Evolutionary conservation across 2,113 vertebrate genomes (phyloP).

Genomic region (Tyto alba): DNA sequence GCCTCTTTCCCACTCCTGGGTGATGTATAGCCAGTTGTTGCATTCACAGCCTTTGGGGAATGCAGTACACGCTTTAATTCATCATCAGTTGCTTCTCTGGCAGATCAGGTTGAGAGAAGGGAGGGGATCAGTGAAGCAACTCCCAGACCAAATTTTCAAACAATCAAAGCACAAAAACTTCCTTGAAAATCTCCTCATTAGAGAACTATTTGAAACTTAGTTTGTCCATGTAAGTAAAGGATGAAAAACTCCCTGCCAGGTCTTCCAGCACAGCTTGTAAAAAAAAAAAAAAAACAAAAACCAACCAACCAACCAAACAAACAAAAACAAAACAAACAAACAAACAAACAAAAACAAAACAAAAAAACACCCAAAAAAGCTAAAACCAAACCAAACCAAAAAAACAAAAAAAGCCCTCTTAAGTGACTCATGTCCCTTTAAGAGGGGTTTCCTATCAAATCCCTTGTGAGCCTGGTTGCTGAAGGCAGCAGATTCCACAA

Average conservation of each 20-base stretch:
- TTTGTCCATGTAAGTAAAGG: background rate
- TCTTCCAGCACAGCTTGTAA: background rate
- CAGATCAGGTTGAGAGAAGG: background rate
- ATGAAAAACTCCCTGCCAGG: background rate
- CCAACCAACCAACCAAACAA: too few species aligned
- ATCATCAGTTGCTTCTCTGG: background rate
- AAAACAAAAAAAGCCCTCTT: background rate
- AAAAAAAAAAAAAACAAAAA: background rate
- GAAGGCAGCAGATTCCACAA: conserved; percentile 62
- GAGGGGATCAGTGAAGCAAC: background rate
- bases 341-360: too few species aligned
- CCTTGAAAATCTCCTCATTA: background rate
- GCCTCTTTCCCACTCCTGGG: background rate
- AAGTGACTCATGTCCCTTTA: background rate
- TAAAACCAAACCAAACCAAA: too few species aligned
- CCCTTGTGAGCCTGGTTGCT: background rate
- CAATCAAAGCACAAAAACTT: background rate
- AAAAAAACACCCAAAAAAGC: too few species aligned
- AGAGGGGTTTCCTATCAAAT: conserved; percentile 33
- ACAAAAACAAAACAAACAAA: too few species aligned
- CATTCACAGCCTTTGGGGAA: background rate
- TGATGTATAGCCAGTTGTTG: background rate
- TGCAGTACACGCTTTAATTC: background rate
- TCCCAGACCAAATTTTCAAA: background rate
- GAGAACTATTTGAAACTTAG: background rate